Evolutionary conservation across 2,113 vertebrate species (phyloP).

Genomic region (Microcebus lehilahytsara): DNA sequence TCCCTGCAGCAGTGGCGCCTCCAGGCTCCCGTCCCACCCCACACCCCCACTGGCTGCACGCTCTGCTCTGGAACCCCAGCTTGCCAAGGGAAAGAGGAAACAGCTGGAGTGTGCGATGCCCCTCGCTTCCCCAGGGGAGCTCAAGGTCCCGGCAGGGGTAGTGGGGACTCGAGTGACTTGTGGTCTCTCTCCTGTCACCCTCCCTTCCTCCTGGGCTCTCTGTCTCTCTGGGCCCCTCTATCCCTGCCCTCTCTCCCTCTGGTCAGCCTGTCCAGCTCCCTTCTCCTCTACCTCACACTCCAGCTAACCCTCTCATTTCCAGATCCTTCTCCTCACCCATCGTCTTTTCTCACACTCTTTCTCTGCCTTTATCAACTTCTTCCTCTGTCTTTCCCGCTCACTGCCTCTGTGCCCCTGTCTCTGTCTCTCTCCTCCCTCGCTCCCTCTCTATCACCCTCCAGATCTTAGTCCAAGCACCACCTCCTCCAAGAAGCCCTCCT

Average conservation of each 20-base stretch:
- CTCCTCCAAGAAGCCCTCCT: constrained; percentile 35
- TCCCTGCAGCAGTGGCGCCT: accelerated
- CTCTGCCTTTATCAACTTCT: background rate
- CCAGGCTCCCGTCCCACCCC: background rate
- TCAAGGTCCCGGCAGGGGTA: background rate
- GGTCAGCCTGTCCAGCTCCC: background rate
- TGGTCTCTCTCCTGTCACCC: background rate
- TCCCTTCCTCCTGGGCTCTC: background rate
- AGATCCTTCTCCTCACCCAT: background rate
- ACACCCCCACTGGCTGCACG: accelerated
- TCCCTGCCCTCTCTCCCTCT: too few relatives aligned
- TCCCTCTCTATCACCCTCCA: background rate
- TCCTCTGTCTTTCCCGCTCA: background rate
- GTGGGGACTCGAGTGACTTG: background rate
- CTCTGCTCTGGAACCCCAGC: background rate
- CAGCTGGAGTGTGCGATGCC: background rate
- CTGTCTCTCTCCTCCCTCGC: background rate
- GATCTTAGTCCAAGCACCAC: background rate
- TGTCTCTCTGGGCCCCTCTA: background rate
- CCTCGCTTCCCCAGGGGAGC: background rate
- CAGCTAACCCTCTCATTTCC: background rate
- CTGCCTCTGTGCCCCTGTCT: background rate
- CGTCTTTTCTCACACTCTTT: background rate
- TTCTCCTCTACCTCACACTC: background rate
- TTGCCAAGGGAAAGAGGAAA: constrained; percentile 33